These are phyloP conservation scores for Bradypodion ventrale DNA, from an alignment of 2,797 vertebrate species.

Conservation along the genomic window DNA sequence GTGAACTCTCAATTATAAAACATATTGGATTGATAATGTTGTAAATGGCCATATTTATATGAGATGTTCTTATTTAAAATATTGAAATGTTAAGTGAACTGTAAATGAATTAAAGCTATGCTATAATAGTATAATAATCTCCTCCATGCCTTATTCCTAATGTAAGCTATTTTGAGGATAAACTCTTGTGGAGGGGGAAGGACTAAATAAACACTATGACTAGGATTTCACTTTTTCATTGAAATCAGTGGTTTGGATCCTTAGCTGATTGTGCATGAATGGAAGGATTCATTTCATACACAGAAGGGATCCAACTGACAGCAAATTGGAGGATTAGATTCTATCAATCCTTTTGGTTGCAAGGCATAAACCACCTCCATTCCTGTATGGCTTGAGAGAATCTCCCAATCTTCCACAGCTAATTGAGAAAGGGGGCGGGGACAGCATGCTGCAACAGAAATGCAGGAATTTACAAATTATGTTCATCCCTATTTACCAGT, in stretches of 20 bases:
- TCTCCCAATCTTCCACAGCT: not conserved
- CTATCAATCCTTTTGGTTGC: not conserved
- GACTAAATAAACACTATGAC: no score
- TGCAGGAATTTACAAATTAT: not conserved
- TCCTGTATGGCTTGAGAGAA: not conserved
- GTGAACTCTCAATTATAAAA: no score
- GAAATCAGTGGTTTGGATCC: not conserved
- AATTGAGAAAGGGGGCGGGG: not conserved
- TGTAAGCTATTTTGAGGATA: no score
- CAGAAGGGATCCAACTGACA: not conserved
- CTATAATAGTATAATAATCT: no score
- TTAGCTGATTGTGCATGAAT: not conserved
- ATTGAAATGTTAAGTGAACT: no score
- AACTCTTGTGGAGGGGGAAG: no score
- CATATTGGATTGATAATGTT: no score
- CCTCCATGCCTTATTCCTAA: no score
- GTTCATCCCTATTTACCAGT: no score
- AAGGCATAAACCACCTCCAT: not conserved
- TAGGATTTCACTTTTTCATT: not conserved
- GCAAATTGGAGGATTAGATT: not conserved
- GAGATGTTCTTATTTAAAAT: no score
- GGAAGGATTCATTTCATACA: not conserved
- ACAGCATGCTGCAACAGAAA: not conserved
- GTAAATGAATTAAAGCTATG: no score
- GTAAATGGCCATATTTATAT: no score